Evolutionary conservation across 30 jellyfish, hydroid and myxozoan species (phyloP).

Genomic region (Turritopsis dohrnii): DNA sequence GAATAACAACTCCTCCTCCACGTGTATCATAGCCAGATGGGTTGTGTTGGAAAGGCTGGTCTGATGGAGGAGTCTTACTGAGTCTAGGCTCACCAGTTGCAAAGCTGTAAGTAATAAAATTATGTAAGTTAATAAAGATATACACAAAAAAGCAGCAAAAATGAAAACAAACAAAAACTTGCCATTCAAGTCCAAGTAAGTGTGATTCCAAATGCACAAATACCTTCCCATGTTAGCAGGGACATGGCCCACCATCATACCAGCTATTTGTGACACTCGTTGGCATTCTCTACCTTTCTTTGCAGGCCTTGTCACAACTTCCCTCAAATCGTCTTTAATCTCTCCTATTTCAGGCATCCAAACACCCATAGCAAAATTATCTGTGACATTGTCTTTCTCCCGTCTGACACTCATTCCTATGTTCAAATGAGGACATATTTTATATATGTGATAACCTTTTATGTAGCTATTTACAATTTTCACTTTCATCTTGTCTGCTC

Average conservation of each 20-base stretch:
- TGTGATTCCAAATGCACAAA: not conserved
- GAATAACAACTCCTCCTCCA: not conserved
- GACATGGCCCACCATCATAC: slow-evolving; percentile 15
- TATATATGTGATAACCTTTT: slow-evolving; percentile 7
- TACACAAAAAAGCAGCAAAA: not conserved
- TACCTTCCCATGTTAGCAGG: slow-evolving; percentile 4
- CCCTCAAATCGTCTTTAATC: not conserved
- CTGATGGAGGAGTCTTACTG: not conserved
- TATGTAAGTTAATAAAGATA: fast-evolving
- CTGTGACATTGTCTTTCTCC: not conserved
- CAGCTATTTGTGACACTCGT: slow-evolving; percentile 13
- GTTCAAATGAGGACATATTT: slow-evolving; percentile 5
- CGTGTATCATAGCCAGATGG: not conserved
- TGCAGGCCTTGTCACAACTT: slow-evolving; percentile 8
- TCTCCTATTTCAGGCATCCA: slow-evolving; percentile 5
- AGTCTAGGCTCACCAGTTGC: slow-evolving; percentile 18
- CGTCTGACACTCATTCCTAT: slow-evolving; percentile 6
- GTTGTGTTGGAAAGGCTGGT: slow-evolving; percentile 5
- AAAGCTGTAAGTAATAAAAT: not conserved
- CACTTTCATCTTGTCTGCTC: slow-evolving; percentile 13
- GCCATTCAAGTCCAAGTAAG: not conserved
- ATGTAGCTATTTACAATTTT: slow-evolving; percentile 2
- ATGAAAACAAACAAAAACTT: not conserved
- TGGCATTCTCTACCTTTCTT: not conserved
- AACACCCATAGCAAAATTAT: slow-evolving; percentile 6